Evolutionary conservation across 2,888 invertebrate genomes (phyloP), one percentile per base, ranked within the genome.

Genomic region (Ochropacha duplaris): DNA sequence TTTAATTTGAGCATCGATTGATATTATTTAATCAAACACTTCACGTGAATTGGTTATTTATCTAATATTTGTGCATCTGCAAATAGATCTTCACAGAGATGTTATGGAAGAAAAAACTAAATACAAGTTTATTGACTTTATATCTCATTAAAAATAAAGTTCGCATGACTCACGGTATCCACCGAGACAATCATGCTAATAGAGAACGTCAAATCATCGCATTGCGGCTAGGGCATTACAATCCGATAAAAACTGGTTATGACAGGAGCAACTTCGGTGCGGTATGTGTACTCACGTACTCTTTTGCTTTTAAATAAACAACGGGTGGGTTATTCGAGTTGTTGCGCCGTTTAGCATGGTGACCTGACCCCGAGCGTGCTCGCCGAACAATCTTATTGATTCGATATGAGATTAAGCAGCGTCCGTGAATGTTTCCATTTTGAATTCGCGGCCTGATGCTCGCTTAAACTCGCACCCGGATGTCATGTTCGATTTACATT

Each of bases 401-500:
- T 82, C 83, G 77, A 84, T 85, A 78, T 76, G 68, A 88, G 90
- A 90, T 90, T 87, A 88, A 86, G 81, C 82, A 69, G 80, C 81
- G 79, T 80, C 80, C 81, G 79, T 83, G 82, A 84, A 89, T 84
- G 87, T 86, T 85, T 87, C 86, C 87, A 88, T 88, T 85, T 86
- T 79, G 81, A 82, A 81, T 86, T 79, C 70, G 84, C 83, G 72
- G 78, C 79, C 71, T 68, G 81, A 86, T 86, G 85, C 79, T 81
- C 81, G 81, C 78, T 80, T 88, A 87, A 88, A 86, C 88, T 85
- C 79, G 84, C 89, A 88, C 87, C 90, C 89, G 89, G 90, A 90
- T 90, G 89, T 88, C 88, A 85, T 87, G 86, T 88, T 84, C 74
- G 79, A 81, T 86, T 86, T 83, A 82, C 82, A 84, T 86, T 86